Percentiles rank a stretch among this genome's conserved stretches.
Evolutionary conservation across 2,113 vertebrate species (phyloP).

Genomic region (Vulpes lagopus): DNA sequence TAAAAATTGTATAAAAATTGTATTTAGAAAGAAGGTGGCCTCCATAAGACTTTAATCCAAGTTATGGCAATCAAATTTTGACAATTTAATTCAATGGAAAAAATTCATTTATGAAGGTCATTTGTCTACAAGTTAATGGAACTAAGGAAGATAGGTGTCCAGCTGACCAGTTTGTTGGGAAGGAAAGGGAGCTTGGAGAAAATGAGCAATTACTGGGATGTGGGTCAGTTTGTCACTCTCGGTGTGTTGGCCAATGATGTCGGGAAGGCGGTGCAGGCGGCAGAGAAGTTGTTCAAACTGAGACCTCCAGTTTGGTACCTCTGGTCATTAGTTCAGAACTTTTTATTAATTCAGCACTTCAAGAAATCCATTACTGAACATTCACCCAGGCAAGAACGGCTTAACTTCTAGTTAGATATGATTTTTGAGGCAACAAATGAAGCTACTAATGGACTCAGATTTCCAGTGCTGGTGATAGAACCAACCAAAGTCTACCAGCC

Average conservation of each 20-base stretch:
- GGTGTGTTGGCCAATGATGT: constrained; percentile 95
- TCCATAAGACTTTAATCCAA: background rate
- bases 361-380: constrained; percentile 93
- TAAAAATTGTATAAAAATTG: background rate
- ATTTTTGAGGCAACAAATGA: constrained; percentile 85
- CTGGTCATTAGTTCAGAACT: constrained; percentile 95
- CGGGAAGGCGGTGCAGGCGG: constrained; percentile 95
- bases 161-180: constrained; percentile 95
- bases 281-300: constrained; percentile 96
- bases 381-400: constrained; percentile 92
- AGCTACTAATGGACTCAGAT: constrained; percentile 93
- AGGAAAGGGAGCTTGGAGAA: constrained; percentile 97
- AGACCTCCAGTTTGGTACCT: constrained; percentile 97
- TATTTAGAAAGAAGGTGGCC: background rate
- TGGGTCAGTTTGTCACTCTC: constrained; percentile 96
- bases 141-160: constrained; percentile 93
- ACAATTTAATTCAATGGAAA: background rate
- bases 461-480: constrained; percentile 88
- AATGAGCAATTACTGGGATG: constrained; percentile 98
- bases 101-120: background rate
- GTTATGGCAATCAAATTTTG: background rate
- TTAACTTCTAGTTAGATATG: constrained; percentile 95
- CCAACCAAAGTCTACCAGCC: no score
- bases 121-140: background rate
- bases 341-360: constrained; percentile 95